Conservation (phyloP, 2,888 invertebrate genomes). For the Herminia tarsipennalis region DNA sequence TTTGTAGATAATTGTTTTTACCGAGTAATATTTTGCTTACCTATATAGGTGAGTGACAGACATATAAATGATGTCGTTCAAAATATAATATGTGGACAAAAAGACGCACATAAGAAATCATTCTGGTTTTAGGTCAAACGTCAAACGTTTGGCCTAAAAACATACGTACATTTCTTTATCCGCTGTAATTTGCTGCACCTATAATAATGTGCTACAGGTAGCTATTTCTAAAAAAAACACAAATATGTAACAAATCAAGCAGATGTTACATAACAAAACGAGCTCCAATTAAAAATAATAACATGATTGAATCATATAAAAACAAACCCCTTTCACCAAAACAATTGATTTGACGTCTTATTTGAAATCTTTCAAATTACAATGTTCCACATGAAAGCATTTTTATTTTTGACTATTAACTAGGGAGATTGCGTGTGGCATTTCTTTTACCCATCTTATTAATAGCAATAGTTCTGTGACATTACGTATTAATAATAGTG, state of each 20-base stretch:
- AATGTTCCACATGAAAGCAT: slow-evolving; percentile 57
- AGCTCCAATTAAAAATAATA: slow-evolving; percentile 75
- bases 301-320: slow-evolving; percentile 69
- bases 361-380: slow-evolving; percentile 69
- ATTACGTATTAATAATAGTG: slow-evolving; percentile 66
- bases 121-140: too few species aligned
- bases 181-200: background rate
- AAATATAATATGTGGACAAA: too few species aligned
- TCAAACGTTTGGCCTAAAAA: too few species aligned
- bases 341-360: slow-evolving; percentile 77
- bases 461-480: slow-evolving; percentile 63
- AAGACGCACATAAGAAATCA: too few species aligned
- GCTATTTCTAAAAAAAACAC: slow-evolving; percentile 17
- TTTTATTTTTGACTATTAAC: slow-evolving; percentile 52
- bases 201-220: slow-evolving; percentile 1
- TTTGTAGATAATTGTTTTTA: too few species aligned
- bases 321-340: slow-evolving; percentile 68
- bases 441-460: slow-evolving; percentile 50
- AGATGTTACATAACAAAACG: slow-evolving; percentile 58
- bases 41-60: too few species aligned
- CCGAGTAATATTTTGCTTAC: too few species aligned
- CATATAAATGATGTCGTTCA: too few species aligned
- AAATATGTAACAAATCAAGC: slow-evolving; percentile 46
- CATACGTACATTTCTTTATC: background rate
- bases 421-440: slow-evolving; percentile 66